These are phyloP conservation scores for Chaetorhynchus papuensis DNA, from an alignment of 2,113 vertebrate species.

Conservation along the genomic window DNA sequence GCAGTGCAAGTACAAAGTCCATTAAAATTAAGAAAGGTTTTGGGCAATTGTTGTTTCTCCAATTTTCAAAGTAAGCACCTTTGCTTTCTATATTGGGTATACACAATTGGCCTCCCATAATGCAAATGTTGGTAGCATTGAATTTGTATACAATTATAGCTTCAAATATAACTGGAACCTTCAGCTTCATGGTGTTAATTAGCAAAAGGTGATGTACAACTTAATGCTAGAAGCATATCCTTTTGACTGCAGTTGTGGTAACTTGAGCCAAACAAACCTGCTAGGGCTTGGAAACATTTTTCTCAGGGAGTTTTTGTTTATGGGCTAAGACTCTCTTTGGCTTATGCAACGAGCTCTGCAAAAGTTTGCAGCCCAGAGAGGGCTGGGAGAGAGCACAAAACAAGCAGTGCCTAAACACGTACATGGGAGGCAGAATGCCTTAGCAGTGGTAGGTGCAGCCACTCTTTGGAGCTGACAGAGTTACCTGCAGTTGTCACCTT, in stretches of 20 bases:
- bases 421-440: background rate
- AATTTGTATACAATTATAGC: background rate
- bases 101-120: background rate
- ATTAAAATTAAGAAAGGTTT: background rate
- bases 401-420: background rate
- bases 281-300: background rate
- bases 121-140: background rate
- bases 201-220: background rate
- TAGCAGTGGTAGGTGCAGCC: background rate
- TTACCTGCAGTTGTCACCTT: background rate
- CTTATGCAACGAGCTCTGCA: background rate
- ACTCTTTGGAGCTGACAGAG: background rate
- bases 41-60: background rate
- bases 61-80: background rate
- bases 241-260: background rate
- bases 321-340: background rate
- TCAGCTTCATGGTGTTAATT: background rate
- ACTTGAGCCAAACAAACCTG: background rate
- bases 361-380: background rate
- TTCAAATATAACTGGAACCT: background rate
- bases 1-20: background rate
- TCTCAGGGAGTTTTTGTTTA: background rate
- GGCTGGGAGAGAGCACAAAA: background rate
- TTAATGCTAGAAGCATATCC: background rate
- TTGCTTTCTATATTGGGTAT: background rate